Evolutionary conservation across 2,113 vertebrate genomes (phyloP).

Genomic region (Carlito syrichta): DNA sequence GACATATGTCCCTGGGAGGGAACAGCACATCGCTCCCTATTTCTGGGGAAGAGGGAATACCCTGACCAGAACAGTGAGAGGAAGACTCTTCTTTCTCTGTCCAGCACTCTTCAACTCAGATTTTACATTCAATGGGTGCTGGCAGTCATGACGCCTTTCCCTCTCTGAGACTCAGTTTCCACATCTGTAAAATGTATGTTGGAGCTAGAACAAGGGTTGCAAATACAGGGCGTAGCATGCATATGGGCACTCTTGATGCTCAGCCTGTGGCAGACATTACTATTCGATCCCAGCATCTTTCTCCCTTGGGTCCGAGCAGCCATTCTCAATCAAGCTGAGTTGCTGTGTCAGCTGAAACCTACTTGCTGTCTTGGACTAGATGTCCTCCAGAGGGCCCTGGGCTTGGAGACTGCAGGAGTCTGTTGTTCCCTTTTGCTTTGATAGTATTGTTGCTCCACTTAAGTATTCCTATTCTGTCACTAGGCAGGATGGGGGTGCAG

Average conservation of each 20-base stretch:
- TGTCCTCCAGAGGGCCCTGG: background rate
- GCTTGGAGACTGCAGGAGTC: background rate
- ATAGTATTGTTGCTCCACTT: too few relatives aligned
- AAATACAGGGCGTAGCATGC: background rate
- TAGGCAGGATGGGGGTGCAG: background rate
- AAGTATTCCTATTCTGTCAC: too few relatives aligned
- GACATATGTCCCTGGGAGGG: background rate
- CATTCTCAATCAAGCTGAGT: background rate
- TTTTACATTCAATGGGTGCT: background rate
- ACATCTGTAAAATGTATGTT: background rate
- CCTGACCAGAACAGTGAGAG: background rate
- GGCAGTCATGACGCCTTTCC: background rate
- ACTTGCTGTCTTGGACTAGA: background rate
- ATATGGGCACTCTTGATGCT: accelerated
- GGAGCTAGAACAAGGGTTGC: too few relatives aligned
- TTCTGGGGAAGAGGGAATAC: background rate
- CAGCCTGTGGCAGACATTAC: background rate
- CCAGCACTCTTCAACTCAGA: too few relatives aligned
- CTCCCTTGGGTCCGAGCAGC: background rate
- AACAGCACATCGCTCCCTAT: background rate
- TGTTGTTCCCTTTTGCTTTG: background rate
- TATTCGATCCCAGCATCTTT: background rate
- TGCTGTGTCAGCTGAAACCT: background rate
- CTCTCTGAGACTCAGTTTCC: background rate
- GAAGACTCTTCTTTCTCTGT: background rate